Percentiles rank a stretch among this genome's conserved stretches.
phyloP scores from a whole-genome alignment of 2,113 vertebrate species.

The Heptranchias perlo region DNA sequence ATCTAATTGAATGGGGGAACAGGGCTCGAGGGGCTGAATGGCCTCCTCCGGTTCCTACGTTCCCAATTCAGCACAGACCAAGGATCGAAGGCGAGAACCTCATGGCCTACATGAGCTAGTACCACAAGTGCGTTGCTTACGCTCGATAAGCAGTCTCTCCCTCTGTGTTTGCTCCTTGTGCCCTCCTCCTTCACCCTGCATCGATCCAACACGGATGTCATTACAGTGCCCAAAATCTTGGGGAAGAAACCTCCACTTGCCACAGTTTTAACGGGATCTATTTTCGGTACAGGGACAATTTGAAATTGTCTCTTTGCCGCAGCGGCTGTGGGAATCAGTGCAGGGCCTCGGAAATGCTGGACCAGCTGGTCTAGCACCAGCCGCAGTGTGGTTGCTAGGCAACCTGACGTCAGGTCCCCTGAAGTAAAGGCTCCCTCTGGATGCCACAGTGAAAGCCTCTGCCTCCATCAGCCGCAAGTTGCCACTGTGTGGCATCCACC shows the following conservation, averaged over 20 bases:
- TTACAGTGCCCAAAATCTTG: no score
- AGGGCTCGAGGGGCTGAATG: neutral
- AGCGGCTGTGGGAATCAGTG: neutral
- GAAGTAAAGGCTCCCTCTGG: neutral
- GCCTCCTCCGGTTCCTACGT: neutral
- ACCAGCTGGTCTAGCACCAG: neutral
- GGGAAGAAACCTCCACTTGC: neutral
- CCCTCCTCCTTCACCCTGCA: neutral
- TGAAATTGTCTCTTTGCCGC: neutral
- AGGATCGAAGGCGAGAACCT: neutral
- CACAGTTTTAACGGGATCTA: neutral
- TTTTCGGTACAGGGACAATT: no score
- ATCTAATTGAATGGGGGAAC: neutral
- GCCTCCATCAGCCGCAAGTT: neutral
- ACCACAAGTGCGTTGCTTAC: neutral
- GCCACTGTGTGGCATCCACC: neutral
- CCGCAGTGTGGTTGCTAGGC: neutral
- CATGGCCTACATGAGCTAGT: neutral
- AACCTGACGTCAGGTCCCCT: constrained; percentile 9
- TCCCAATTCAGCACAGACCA: neutral
- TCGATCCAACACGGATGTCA: neutral
- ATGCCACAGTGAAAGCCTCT: neutral
- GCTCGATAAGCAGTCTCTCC: no score
- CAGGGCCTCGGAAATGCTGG: neutral
- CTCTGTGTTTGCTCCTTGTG: neutral